Base-by-base conservation (phyloP, 1,140 invertebrate species). In the Heliconius hewitsoni region DNA sequence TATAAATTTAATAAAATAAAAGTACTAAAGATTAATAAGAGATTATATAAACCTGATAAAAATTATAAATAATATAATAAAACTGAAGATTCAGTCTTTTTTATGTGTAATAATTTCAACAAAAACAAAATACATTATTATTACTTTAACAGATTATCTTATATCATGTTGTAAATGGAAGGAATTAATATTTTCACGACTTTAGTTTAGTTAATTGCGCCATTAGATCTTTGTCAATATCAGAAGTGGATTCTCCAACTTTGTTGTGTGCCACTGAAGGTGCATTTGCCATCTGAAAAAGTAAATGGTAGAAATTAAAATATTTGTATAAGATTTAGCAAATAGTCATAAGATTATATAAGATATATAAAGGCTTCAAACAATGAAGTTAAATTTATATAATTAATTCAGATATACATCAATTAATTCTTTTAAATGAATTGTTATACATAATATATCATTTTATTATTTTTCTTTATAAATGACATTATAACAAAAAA, bases 211-310 rank as follows among this genome's bases (percentile, higher is more conserved):
- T 97, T 55, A 98, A 92, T 85, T 98, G 97, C 74, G 95, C 96
- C 93, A 97, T 96, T 77, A 98, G 96, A 74, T 98, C 97, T 83
- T 96, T 97, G 93, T 97, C 97, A 3, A 96, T 96, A 72, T 96
- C 93, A 13, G 93, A 89, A 9, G 93, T 95, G 39, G 93, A 91
- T 79, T 91, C 90, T 8, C 97, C 97, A 70, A 98, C 86, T 84
- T 95, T 96, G 57, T 95, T 96, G 11, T 96, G 95, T 60, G 95
- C 93, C 37, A 96, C 96, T 3, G 96, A 95, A 66, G 97, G 97
- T 50, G 97, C 97, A 83, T 95, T 94, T 3, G 96, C 93, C 95
- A 96, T 96, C 95, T 96, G 86, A 75, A 92, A 93, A 77, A 46
- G 18, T 13, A 73, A 39, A 46, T 46, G 19, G 6, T 27, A 60